A percentile compares a stretch with the other conserved stretches of the same genome.
phyloP scores from a whole-genome alignment of 2,797 vertebrate species.

The Brachyrhaphis roseni region DNA sequence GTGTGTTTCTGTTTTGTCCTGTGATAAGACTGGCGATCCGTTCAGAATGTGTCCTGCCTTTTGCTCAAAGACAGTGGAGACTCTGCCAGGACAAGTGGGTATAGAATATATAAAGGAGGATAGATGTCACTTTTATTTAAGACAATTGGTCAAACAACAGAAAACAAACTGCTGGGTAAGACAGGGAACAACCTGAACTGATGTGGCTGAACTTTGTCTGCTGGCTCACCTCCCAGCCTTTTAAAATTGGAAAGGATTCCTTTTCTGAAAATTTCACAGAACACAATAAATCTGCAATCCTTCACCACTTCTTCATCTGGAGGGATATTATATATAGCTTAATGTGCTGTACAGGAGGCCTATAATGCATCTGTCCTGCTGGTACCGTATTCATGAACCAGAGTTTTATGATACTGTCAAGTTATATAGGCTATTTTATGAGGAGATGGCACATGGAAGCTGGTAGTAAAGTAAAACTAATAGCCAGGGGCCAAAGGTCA shows the following conservation, averaged over 20 bases:
- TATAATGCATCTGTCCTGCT: constrained; percentile 15
- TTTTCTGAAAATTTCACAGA: not conserved
- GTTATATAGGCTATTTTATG: constrained; percentile 33
- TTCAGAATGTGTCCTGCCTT: not conserved
- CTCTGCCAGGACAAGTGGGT: not conserved
- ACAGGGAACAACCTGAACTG: not conserved
- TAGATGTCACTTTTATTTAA: not conserved
- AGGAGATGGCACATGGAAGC: constrained; percentile 18
- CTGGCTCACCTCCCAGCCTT: not conserved
- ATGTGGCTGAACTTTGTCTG: not conserved
- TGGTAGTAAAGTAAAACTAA: constrained; percentile 36
- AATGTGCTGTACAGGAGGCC: constrained; percentile 16
- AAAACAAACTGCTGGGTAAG: not conserved
- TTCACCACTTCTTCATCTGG: not conserved
- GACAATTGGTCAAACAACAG: not conserved
- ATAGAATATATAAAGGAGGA: not conserved
- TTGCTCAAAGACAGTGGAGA: not conserved
- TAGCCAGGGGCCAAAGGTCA: constrained; percentile 47
- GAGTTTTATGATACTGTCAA: constrained; percentile 39
- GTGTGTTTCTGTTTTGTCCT: not conserved
- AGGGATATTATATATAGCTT: not conserved
- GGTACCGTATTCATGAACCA: constrained; percentile 14
- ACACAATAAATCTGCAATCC: not conserved
- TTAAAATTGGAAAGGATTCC: not conserved
- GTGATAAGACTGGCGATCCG: not conserved